Evolutionary conservation across 2,113 vertebrate species (phyloP).

Genomic region (Tamias sibiricus): DNA sequence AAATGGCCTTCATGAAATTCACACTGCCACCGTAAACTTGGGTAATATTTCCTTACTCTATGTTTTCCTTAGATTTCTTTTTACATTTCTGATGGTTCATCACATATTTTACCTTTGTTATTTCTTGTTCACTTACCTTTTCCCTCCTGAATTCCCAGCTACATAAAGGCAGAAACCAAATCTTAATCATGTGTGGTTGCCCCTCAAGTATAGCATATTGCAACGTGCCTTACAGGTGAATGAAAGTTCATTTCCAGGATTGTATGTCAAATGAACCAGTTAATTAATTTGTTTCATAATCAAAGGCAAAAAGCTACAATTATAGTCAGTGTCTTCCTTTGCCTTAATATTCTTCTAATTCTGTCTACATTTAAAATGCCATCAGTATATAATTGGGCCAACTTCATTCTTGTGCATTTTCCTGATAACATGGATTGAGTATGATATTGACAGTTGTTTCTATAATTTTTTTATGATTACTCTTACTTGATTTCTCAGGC

Average conservation of each 20-base stretch:
- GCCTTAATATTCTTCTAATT: not conserved
- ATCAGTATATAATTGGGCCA: not conserved
- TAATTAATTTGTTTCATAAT: not conserved
- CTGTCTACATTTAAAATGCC: not conserved
- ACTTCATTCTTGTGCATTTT: not conserved
- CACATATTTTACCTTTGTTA: not conserved
- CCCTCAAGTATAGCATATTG: fast-evolving
- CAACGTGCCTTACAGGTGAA: not conserved
- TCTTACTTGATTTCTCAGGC: not conserved
- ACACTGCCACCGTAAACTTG: not conserved
- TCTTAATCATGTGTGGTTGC: not conserved
- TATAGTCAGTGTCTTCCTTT: not conserved
- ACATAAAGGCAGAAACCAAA: not conserved
- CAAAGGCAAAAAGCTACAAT: not conserved
- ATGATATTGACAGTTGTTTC: not conserved
- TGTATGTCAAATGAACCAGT: not conserved
- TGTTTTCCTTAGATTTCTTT: not conserved
- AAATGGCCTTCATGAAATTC: not conserved
- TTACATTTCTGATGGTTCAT: not conserved
- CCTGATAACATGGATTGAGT: not conserved
- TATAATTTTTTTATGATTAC: not conserved
- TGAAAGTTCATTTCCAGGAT: not conserved
- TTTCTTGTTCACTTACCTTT: not conserved
- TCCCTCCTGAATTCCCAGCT: not conserved
- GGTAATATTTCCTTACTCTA: not conserved